Base-by-base conservation (phyloP, 1,140 invertebrate genomes). In the Caenorhabditis remanei region DNA sequence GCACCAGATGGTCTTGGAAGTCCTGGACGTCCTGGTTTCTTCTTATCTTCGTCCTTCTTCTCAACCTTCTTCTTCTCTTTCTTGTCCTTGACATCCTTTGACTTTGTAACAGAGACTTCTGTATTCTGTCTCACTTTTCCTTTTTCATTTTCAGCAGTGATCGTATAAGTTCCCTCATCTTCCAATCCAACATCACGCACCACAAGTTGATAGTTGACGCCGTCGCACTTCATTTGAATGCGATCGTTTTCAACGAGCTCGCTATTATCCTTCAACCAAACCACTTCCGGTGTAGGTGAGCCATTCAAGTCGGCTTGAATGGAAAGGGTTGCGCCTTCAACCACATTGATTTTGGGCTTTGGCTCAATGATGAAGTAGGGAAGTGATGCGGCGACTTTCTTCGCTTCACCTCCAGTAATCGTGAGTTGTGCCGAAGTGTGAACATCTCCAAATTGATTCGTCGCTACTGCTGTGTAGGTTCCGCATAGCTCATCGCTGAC, bases 381-480 rank as follows among this genome's bases (percentile, higher is more conserved):
- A 9, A 85, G 84, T 61, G 63, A 82, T 11, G 84, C 41, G 24
- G 87, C 32, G 13, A 56, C 41, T 65, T 84, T 87, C n/a, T 53
- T 85, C 16, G 41, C 24, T 75, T 85, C 67, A 2, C 53, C 53
- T 46, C 53, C 71, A 83, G 53, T 46, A 84, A 87, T 83, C 16
- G 65, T 75, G 21, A 89, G 61, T 48, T 87, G 87, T 41, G 82
- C 85, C 40, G 90, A 90, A 41, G 87, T 89, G 85, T 90, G 90
- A 48, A 85, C 84, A 83, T 90, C 90, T 71, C 90, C 90, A 85
- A 89, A 90, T 24, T 90, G 53, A 79, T 90, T 90, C 8, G 65
- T 90, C 11, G 90, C 90, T 7, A 91, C 88, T 16, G 89, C 89
- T 55, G 90, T 90, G 83, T 90, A 90, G 7, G 90, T 90, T 71